Base-by-base conservation (phyloP, 2,888 invertebrate genomes). In the Drosophila borealis region DNA sequence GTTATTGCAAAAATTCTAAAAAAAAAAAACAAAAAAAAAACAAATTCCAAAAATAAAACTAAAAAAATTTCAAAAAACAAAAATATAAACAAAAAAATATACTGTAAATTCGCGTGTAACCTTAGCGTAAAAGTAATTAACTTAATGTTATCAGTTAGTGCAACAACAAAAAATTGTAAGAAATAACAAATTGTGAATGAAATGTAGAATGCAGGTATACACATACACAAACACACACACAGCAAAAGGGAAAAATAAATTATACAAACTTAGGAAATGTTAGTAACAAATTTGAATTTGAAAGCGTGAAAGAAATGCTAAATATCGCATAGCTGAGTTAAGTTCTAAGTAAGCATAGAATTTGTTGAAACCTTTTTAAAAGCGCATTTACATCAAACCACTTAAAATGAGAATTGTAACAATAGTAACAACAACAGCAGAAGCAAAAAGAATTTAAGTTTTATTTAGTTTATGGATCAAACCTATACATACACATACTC, bases 21-120 rank as follows among this genome's bases (percentile, higher is more conserved):
- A 68, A 57, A 49, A 66, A 46, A 19, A 41, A 63, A 48, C 62
- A 36, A 59, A 49, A 70, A 61, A 69, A 57, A 60, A 66, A 62
- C 29, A 64, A 55, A 17, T 63, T 49, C 45, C 36, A 54, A 60
- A 70, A 66, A 62, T 44, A 61, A 37, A 53, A 73, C 45, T 34
- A 63, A 61, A 61, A 42, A 63, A 69, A 62, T 14, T 13, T 17
- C 3, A 17, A 57, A 68, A 56, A 57, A 41, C 42, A 63, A 54
- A 51, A 13, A 65, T 48, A 68, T 54, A 68, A 56, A 65, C 6
- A 63, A 46, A 66, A 46, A 41, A 69, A 68, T 64, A 78, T 65
- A 69, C 64, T 86, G 81, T 83, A 75, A 83, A 87, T 87, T 82
- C 71, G 84, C 85, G 63, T 69, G 57, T 33, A 81, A 69, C 48